Conservation (phyloP, 2,797 vertebrate genomes). For the Halcyon chelicuti region DNA sequence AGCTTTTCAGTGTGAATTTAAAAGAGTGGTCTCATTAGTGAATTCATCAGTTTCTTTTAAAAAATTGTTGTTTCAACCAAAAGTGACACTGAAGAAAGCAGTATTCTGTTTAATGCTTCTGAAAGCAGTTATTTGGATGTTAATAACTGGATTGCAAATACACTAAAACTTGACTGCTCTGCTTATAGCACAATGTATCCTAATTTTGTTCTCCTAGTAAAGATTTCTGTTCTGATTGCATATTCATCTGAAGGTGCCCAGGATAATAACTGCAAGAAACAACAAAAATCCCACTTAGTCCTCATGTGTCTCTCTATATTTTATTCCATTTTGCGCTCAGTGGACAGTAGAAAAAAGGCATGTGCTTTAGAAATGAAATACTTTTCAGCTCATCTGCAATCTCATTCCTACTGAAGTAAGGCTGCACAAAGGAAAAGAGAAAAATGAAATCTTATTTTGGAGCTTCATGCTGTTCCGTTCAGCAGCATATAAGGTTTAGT, state of each 20-base stretch:
- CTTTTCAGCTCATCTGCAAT: background rate
- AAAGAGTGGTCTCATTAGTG: background rate
- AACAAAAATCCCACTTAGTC: background rate
- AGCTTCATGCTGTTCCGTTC: background rate
- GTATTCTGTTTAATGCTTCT: background rate
- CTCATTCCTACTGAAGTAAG: background rate
- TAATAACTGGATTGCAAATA: constrained; percentile 29
- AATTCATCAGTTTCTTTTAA: constrained; percentile 1
- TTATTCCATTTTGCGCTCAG: constrained; percentile 41
- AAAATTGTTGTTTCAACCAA: constrained; percentile 39
- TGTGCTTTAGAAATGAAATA: background rate
- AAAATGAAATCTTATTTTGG: background rate
- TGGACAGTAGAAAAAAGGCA: background rate
- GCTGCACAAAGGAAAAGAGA: background rate
- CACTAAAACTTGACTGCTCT: background rate
- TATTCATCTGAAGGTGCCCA: background rate
- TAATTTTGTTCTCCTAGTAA: constrained; percentile 32
- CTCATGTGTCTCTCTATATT: background rate
- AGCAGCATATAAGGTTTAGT: background rate
- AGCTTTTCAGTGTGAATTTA: background rate
- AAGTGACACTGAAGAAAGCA: constrained; percentile 27
- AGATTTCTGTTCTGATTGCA: constrained; percentile 21
- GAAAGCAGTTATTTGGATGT: constrained; percentile 51
- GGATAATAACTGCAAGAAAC: constrained; percentile 1
- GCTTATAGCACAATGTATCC: constrained; percentile 17